Conservation (phyloP, 2,888 invertebrate species). For the Patella pellucida region DNA sequence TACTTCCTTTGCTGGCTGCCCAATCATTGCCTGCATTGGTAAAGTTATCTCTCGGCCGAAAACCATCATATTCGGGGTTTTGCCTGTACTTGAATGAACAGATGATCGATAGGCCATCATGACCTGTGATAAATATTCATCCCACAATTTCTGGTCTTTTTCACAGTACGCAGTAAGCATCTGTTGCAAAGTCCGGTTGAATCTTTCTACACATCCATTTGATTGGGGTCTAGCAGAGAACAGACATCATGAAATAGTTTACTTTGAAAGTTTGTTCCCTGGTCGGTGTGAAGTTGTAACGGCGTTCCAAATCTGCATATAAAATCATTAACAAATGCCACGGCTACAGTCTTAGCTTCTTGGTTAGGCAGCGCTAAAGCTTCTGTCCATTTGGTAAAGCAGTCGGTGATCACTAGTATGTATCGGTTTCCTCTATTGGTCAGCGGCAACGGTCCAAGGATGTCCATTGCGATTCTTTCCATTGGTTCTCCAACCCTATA, state of each 20-base stretch:
- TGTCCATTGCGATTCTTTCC: conserved; percentile 14
- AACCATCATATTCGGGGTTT: conserved; percentile 15
- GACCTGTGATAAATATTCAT: conserved; percentile 10
- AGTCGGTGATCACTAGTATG: conserved; percentile 14
- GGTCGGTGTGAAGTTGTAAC: conserved; percentile 1
- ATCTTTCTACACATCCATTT: conserved; percentile 25
- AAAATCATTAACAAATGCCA: background rate
- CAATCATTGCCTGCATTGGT: conserved; percentile 3
- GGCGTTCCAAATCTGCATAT: conserved; percentile 18
- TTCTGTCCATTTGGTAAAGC: conserved; percentile 20
- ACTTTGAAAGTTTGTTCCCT: conserved; percentile 18
- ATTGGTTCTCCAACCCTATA: conserved; percentile 16
- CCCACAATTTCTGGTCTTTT: conserved; percentile 14
- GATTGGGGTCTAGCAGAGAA: conserved; percentile 20
- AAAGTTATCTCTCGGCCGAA: conserved; percentile 1
- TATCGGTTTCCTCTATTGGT: conserved; percentile 14
- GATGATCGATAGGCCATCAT: conserved; percentile 19
- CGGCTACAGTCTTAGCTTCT: conserved; percentile 11
- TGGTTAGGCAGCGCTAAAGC: conserved; percentile 16
- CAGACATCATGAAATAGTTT: conserved; percentile 16
- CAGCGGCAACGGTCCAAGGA: conserved; percentile 13
- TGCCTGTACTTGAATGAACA: conserved; percentile 15
- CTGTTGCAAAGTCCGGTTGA: conserved; percentile 22
- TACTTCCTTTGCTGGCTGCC: background rate
- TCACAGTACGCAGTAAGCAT: conserved; percentile 21